A percentile compares a stretch with the other conserved stretches of the same genome.
Evolutionary conservation across 2,888 invertebrate genomes (phyloP).

Genomic region (Cheilosia variabilis): DNA sequence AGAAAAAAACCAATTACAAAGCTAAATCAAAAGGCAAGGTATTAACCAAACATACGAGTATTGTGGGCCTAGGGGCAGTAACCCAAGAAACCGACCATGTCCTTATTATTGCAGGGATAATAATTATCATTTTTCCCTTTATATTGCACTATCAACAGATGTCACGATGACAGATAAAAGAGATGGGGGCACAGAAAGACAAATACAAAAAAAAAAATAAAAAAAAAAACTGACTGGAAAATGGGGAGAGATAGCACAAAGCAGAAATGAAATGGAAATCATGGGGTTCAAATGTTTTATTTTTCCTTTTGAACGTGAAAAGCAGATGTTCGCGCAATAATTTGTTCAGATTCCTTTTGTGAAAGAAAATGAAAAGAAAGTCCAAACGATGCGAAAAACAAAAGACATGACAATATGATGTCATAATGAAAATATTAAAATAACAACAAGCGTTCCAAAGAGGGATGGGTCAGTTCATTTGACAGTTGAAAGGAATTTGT

Average conservation of each 20-base stretch:
- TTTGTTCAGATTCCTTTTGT: slow-evolving; percentile 13
- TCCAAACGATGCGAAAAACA: slow-evolving; percentile 23
- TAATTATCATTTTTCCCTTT: slow-evolving; percentile 57
- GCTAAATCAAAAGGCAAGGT: neutral
- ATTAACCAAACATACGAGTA: neutral
- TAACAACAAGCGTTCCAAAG: neutral
- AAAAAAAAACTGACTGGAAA: slow-evolving; percentile 26
- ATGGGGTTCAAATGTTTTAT: slow-evolving; percentile 33
- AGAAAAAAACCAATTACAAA: neutral
- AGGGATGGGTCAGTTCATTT: neutral
- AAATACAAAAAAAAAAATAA: slow-evolving; percentile 1
- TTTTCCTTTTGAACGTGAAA: slow-evolving; percentile 29
- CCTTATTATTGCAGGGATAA: slow-evolving; percentile 58
- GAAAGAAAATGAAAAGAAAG: slow-evolving; percentile 13
- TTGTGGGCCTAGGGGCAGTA: neutral
- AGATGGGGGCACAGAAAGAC: neutral
- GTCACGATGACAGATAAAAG: slow-evolving; percentile 60
- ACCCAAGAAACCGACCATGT: slow-evolving; percentile 24
- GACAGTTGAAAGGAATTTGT: neutral
- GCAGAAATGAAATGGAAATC: slow-evolving; percentile 41
- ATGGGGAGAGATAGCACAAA: slow-evolving; percentile 26
- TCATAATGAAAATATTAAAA: slow-evolving; percentile 28
- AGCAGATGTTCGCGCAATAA: slow-evolving; percentile 49
- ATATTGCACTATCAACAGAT: slow-evolving; percentile 64
- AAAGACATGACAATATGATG: slow-evolving; percentile 41